Conservation (phyloP, 2,797 vertebrate species). For the Coluber constrictor region DNA sequence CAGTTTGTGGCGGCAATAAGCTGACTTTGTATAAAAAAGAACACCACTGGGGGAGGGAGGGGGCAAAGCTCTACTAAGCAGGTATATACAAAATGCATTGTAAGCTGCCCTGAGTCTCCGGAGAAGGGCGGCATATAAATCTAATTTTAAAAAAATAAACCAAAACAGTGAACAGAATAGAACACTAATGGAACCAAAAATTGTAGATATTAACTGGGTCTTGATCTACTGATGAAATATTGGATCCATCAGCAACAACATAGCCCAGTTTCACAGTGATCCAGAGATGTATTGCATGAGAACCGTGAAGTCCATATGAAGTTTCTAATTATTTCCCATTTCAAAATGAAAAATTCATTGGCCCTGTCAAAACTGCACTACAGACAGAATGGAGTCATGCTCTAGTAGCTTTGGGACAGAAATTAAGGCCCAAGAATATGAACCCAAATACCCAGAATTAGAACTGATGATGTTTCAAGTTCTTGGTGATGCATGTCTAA, state of each 20-base stretch:
- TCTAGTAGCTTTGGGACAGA: neutral
- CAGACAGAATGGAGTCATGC: neutral
- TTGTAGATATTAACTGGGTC: neutral
- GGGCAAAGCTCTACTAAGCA: no score
- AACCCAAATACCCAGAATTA: neutral
- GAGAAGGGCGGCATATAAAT: no score
- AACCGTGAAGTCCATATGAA: neutral
- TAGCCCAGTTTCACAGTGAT: neutral
- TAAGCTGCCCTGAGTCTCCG: no score
- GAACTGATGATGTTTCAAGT: neutral
- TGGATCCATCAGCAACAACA: neutral
- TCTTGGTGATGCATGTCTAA: neutral
- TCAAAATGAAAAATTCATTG: neutral
- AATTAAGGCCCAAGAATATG: neutral
- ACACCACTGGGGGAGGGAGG: no score
- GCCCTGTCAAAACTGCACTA: neutral
- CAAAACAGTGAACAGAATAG: neutral
- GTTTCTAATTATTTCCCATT: neutral
- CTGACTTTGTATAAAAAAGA: no score
- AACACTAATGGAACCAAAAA: neutral
- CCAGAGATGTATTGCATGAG: neutral
- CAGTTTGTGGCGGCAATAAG: no score
- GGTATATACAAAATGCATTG: no score
- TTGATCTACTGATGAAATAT: neutral
- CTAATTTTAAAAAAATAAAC: neutral